phyloP scores from a whole-genome alignment of 2,113 vertebrate genomes.

The Otolemur garnettii region DNA sequence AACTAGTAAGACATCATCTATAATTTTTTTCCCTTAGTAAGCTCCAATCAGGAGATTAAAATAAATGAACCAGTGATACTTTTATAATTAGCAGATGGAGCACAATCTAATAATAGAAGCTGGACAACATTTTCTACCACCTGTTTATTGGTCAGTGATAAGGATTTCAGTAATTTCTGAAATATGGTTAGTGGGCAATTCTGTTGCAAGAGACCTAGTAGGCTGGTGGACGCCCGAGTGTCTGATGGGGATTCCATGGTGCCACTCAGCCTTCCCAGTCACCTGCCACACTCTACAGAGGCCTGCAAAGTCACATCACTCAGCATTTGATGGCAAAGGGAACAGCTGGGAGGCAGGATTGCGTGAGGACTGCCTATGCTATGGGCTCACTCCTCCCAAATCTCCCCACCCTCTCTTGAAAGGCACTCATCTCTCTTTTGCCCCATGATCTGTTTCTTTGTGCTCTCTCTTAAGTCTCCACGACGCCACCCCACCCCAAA shows the following conservation, averaged over 20 bases:
- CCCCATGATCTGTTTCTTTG: neutral
- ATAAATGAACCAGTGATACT: constrained; percentile 60
- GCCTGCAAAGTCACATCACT: constrained; percentile 32
- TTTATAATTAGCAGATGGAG: constrained; percentile 70
- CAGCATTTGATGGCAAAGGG: neutral
- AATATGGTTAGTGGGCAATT: constrained; percentile 17
- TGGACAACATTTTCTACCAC: constrained; percentile 48
- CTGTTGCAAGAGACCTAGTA: neutral
- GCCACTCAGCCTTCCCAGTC: neutral
- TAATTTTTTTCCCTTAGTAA: neutral
- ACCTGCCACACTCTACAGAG: neutral
- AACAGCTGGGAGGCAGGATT: constrained; percentile 60
- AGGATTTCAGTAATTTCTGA: constrained; percentile 64
- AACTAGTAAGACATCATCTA: constrained; percentile 32
- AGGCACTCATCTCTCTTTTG: neutral
- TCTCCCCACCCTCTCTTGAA: neutral
- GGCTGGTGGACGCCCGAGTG: neutral
- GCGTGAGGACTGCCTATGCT: neutral
- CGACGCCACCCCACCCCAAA: constrained; percentile 58
- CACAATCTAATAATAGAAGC: constrained; percentile 74
- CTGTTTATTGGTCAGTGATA: constrained; percentile 54
- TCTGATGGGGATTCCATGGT: neutral
- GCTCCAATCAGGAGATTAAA: constrained; percentile 36
- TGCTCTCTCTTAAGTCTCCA: neutral
- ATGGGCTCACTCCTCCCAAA: neutral